Conservation (phyloP, 2,113 vertebrate species). For the Mesembrinibis cayennensis region DNA sequence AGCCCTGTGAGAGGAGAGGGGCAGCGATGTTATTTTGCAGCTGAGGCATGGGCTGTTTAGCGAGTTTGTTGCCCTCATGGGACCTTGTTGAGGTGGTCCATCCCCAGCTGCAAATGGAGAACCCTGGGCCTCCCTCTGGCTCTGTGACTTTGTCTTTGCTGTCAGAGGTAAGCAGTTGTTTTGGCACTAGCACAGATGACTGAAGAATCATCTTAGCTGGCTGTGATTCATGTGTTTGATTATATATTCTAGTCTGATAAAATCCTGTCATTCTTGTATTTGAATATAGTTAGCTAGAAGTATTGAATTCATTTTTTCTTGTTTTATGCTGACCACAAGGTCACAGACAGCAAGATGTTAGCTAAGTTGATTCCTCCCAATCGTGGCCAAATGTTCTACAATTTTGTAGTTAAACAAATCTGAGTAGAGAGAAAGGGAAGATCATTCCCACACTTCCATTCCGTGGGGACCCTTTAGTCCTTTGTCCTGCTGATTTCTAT, state of each 20-base stretch:
- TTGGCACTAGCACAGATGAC: neutral
- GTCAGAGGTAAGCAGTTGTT: neutral
- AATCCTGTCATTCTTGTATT: neutral
- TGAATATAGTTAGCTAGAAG: neutral
- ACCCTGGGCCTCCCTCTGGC: neutral
- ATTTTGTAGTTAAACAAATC: constrained; percentile 2
- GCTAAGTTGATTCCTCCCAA: neutral
- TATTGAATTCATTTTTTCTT: neutral
- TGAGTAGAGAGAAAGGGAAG: neutral
- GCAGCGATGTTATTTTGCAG: rapidly evolving
- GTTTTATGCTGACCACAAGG: neutral
- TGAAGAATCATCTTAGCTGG: neutral
- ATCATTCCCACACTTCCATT: neutral
- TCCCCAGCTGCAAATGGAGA: neutral
- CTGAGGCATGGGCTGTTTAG: neutral
- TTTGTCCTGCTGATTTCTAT: constrained; percentile 43
- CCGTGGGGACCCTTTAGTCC: constrained; percentile 2
- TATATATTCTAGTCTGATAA: neutral
- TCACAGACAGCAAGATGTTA: neutral
- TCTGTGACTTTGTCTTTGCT: neutral
- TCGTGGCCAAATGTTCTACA: neutral
- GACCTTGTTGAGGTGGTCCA: neutral
- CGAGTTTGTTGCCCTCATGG: neutral
- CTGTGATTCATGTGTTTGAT: neutral
- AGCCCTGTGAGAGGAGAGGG: neutral